phyloP scores from a whole-genome alignment of 2,113 vertebrate species.

The Peromyscus maniculatus region DNA sequence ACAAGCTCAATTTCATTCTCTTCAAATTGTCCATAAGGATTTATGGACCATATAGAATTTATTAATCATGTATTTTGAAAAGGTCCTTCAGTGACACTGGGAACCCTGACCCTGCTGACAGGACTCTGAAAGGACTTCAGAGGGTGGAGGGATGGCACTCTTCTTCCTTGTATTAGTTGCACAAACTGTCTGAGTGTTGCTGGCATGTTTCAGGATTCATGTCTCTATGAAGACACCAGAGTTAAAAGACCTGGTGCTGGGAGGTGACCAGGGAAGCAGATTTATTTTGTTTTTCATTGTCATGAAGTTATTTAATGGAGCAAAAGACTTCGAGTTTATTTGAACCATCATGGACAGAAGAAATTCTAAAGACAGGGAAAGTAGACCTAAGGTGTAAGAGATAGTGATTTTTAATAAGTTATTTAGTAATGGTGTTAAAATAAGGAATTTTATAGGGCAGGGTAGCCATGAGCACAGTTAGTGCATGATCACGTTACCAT shows the following conservation, averaged over 20 bases:
- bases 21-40: not conserved
- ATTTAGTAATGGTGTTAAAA: not conserved
- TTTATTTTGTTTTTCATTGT: not conserved
- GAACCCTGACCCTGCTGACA: not conserved
- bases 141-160: not conserved
- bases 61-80: constrained; percentile 8
- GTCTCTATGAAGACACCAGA: not conserved
- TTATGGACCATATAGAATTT: not conserved
- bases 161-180: not conserved
- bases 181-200: not conserved
- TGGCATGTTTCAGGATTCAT: not conserved
- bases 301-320: constrained; percentile 1
- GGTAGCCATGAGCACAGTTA: not conserved
- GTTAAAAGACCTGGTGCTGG: not conserved
- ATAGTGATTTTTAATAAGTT: constrained; percentile 45
- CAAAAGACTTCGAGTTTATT: not conserved
- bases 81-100: not conserved
- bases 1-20: not conserved
- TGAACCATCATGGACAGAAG: not conserved
- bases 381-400: not conserved
- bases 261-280: not conserved
- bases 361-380: not conserved
- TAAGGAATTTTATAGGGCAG: constrained; percentile 18
- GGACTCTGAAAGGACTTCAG: not conserved
- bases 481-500: not conserved